phyloP scores from a whole-genome alignment of 2,797 vertebrate genomes.

The Cuculus canorus region DNA sequence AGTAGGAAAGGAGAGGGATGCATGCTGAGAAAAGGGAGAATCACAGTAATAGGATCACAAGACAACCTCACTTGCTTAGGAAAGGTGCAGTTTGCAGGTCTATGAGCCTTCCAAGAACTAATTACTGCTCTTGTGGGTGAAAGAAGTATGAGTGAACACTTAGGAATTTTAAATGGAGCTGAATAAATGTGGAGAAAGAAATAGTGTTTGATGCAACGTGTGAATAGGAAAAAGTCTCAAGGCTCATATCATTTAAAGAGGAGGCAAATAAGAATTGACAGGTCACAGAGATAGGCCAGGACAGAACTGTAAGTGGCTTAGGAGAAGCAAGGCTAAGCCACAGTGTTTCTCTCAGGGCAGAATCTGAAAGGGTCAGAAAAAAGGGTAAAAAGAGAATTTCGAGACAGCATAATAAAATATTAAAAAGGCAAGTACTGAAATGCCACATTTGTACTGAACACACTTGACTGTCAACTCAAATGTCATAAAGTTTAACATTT shows the following conservation, averaged over 20 bases:
- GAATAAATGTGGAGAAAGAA: background rate
- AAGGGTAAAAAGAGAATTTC: background rate
- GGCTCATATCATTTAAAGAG: slow-evolving; percentile 20
- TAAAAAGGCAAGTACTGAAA: slow-evolving; percentile 45
- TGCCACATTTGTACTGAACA: slow-evolving; percentile 39
- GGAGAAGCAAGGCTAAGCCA: background rate
- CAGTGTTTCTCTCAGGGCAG: background rate
- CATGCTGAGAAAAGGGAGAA: slow-evolving; percentile 2
- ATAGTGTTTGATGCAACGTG: slow-evolving; percentile 2
- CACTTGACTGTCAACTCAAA: slow-evolving; percentile 46
- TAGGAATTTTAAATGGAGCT: slow-evolving; percentile 35
- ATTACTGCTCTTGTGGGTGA: slow-evolving; percentile 5
- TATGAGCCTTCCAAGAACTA: slow-evolving; percentile 43
- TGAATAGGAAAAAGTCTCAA: slow-evolving; percentile 34
- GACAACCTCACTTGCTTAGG: slow-evolving; percentile 26
- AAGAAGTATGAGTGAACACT: slow-evolving; percentile 20
- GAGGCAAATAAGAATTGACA: slow-evolving; percentile 35
- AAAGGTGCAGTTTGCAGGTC: background rate
- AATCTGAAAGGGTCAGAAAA: background rate
- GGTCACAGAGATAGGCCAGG: background rate
- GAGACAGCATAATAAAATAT: background rate
- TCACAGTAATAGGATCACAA: background rate
- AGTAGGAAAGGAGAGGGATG: background rate
- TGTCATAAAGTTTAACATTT: slow-evolving; percentile 67
- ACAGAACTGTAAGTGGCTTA: background rate